Conservation (phyloP, 2,113 vertebrate species). For the Desmodus rotundus region DNA sequence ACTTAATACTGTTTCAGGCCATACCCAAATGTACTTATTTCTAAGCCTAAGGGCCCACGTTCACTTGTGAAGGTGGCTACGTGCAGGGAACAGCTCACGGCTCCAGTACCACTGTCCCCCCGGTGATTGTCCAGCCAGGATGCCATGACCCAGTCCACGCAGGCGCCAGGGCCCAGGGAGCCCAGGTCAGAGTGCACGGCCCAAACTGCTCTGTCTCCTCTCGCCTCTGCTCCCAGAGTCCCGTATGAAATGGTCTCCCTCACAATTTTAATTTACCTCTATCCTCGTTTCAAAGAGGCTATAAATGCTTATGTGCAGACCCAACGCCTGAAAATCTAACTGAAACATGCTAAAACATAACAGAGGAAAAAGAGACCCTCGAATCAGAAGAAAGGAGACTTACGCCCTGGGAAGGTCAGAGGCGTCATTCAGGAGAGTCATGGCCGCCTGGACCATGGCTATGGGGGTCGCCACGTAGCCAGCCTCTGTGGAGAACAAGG, state of each 20-base stretch:
- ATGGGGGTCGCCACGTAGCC: constrained; percentile 93
- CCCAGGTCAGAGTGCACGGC: neutral
- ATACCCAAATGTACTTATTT: neutral
- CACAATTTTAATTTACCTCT: neutral
- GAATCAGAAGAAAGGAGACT: constrained; percentile 69
- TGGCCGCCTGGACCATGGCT: constrained; percentile 92
- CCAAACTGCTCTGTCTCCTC: neutral
- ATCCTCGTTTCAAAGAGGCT: neutral
- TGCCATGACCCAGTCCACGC: neutral
- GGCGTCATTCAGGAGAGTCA: constrained; percentile 90
- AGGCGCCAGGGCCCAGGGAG: neutral
- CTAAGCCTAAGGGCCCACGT: neutral
- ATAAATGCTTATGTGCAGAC: neutral
- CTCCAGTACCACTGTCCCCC: neutral
- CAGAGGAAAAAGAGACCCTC: neutral
- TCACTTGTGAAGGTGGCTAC: neutral
- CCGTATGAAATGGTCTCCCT: neutral
- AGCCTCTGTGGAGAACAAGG: constrained; percentile 80
- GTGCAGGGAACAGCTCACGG: neutral
- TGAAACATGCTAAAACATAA: neutral
- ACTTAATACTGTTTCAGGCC: neutral
- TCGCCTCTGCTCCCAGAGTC: neutral
- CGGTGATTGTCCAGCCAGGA: neutral
- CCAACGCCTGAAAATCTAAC: constrained; percentile 4
- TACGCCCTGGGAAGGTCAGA: constrained; percentile 89